Conservation (phyloP, 2,888 invertebrate species). For the Siphonodentalium dalli region DNA sequence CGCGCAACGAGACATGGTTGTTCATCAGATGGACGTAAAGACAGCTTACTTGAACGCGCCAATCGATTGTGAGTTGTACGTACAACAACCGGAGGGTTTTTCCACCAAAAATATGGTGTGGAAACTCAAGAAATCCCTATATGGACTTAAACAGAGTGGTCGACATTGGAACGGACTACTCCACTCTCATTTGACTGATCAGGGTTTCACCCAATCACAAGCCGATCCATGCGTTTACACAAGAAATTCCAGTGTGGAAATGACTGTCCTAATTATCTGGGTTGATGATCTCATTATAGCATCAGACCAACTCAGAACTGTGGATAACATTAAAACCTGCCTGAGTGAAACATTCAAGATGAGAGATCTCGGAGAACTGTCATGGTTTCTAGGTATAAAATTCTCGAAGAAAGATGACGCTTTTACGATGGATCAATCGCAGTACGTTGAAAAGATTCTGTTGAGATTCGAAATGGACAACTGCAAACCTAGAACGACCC, state of each 20-base stretch:
- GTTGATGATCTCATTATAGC: constrained; percentile 20
- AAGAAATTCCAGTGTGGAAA: constrained; percentile 3
- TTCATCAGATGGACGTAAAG: constrained; percentile 33
- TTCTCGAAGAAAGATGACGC: too few species aligned
- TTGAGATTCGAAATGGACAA: too few species aligned
- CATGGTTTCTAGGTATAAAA: constrained; percentile 15
- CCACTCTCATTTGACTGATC: constrained; percentile 11
- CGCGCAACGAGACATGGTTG: constrained; percentile 18
- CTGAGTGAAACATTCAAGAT: constrained; percentile 21
- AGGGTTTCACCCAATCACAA: constrained; percentile 12
- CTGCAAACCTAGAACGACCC: too few species aligned
- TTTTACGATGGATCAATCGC: too few species aligned
- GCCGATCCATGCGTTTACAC: constrained; percentile 18
- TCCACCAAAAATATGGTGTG: too few species aligned
- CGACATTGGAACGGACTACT: constrained; percentile 28
- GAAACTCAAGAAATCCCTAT: constrained; percentile 28
- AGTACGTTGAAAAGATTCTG: too few species aligned
- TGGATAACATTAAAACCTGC: constrained; percentile 4
- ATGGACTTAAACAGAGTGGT: constrained; percentile 31
- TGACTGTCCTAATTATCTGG: constrained; percentile 13
- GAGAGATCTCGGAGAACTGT: constrained; percentile 22
- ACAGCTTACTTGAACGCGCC: constrained; percentile 30
- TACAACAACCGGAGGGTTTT: constrained; percentile 30
- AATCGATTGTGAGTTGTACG: constrained; percentile 31
- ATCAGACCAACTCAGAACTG: background rate